Evolutionary conservation across 2,888 invertebrate genomes (phyloP).

Genomic region (Trachelus tabidus): DNA sequence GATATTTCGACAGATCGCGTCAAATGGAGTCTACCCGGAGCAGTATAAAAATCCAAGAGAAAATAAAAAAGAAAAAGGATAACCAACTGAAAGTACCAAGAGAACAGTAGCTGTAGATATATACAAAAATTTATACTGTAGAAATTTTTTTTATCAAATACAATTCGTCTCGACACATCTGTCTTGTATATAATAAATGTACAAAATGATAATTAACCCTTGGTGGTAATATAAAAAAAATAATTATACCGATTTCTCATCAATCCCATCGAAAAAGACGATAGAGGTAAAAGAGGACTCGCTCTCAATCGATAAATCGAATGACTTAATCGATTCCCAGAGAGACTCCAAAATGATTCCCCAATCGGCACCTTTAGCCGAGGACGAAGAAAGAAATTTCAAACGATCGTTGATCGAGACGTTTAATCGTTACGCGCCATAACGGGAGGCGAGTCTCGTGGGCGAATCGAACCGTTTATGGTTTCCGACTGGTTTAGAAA

Average conservation of each 20-base stretch:
- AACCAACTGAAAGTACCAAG: neutral
- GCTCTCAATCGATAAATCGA: neutral
- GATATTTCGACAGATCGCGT: conserved; percentile 34
- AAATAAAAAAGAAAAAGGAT: neutral
- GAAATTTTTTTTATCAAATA: too few species aligned
- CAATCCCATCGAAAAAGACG: neutral
- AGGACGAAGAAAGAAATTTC: neutral
- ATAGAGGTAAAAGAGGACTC: neutral
- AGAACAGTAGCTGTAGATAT: neutral
- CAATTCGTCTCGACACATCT: neutral
- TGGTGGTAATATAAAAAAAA: neutral
- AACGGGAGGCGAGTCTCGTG: conserved; percentile 22
- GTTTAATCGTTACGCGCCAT: neutral
- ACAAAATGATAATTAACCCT: neutral
- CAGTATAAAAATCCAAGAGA: neutral
- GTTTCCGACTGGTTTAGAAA: neutral
- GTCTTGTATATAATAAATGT: neutral
- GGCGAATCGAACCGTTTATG: conserved; percentile 45
- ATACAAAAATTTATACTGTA: too few species aligned
- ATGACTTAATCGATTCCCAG: neutral
- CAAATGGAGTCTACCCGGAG: neutral
- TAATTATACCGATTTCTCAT: neutral
- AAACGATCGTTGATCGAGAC: neutral
- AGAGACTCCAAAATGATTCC: neutral
- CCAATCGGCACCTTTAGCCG: neutral